These are phyloP conservation scores for Girardia tigrina DNA, from an alignment of 2,888 invertebrate genomes.

Conservation along the genomic window DNA sequence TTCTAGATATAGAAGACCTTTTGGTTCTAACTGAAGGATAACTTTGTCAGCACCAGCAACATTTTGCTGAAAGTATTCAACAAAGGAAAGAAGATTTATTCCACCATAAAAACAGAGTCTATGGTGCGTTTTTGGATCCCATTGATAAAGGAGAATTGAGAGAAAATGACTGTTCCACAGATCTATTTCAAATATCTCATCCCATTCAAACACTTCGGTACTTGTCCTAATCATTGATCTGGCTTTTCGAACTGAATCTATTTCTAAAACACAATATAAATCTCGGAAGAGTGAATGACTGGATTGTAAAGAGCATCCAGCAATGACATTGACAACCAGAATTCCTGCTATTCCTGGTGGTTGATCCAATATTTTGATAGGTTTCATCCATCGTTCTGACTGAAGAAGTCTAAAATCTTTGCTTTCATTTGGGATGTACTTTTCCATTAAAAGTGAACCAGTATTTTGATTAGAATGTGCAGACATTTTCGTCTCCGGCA, in stretches of 20 bases:
- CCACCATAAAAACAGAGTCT: conserved; percentile 68
- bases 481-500: not conserved
- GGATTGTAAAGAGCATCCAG: conserved; percentile 52
- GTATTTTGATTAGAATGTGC: not conserved
- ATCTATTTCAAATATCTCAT: conserved; percentile 92
- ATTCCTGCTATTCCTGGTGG: conserved; percentile 40
- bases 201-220: conserved; percentile 94
- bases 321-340: conserved; percentile 50
- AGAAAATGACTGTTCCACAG: conserved; percentile 81
- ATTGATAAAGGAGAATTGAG: conserved; percentile 88
- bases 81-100: conserved; percentile 39
- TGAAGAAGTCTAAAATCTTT: conserved; percentile 18
- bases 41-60: conserved; percentile 50
- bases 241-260: conserved; percentile 87
- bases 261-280: conserved; percentile 89
- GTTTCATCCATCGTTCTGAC: conserved; percentile 14
- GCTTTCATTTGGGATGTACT: not conserved
- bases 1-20: conserved; percentile 59
- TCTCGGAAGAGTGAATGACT: conserved; percentile 55
- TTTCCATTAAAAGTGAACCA: not conserved
- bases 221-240: conserved; percentile 86
- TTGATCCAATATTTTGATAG: not conserved
- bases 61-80: conserved; percentile 30
- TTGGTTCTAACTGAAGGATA: conserved; percentile 74
- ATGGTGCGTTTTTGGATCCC: conserved; percentile 96